Conservation (phyloP, 2,113 vertebrate genomes). For the Eurypyga helias region DNA sequence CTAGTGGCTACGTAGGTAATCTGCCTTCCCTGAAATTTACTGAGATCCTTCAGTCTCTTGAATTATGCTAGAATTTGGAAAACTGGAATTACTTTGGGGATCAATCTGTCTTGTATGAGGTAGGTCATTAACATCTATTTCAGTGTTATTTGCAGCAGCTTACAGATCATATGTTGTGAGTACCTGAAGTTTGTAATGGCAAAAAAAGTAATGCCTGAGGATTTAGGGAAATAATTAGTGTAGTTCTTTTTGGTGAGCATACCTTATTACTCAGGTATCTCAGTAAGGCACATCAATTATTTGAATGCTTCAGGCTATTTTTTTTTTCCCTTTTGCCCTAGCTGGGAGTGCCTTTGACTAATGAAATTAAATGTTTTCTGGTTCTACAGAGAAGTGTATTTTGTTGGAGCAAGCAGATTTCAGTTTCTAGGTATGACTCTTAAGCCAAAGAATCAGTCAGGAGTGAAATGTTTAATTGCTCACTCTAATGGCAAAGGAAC, state of each 20-base stretch:
- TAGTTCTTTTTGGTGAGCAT: background rate
- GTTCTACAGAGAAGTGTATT: background rate
- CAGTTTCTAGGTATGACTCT: slow-evolving; percentile 13
- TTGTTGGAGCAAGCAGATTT: slow-evolving; percentile 47
- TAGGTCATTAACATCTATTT: background rate
- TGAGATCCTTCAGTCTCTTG: background rate
- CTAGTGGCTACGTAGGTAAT: background rate
- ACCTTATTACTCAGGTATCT: background rate
- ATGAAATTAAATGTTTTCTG: slow-evolving; percentile 22
- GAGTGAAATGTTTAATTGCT: slow-evolving; percentile 65
- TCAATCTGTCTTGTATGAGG: background rate
- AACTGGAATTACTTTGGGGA: background rate
- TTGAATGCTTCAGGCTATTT: background rate
- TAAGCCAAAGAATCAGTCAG: slow-evolving; percentile 24
- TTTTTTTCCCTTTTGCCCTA: background rate
- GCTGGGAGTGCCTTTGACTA: background rate
- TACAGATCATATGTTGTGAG: background rate
- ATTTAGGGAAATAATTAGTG: background rate
- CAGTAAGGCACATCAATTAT: background rate
- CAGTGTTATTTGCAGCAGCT: background rate
- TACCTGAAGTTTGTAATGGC: background rate
- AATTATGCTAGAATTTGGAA: background rate
- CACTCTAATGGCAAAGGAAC: slow-evolving; percentile 15
- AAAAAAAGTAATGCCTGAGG: background rate
- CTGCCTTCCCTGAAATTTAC: background rate